Conservation (phyloP, 1,140 invertebrate species). For the Drosophila bipectinata region DNA sequence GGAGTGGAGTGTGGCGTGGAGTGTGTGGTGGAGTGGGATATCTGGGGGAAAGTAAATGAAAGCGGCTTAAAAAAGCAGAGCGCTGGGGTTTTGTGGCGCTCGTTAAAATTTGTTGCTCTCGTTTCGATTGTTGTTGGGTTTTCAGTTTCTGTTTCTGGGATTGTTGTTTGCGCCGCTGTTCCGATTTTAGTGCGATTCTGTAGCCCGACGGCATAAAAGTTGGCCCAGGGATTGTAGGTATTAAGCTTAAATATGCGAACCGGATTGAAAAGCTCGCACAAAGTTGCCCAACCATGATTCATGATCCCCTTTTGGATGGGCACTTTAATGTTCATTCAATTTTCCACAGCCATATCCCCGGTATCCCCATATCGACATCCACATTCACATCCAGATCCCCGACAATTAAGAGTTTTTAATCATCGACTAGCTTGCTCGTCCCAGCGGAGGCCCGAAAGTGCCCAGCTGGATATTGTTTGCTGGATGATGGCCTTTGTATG, state of each 20-base stretch:
- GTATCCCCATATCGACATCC: background rate
- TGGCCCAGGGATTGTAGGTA: slow-evolving; percentile 53
- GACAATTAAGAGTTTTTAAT: slow-evolving; percentile 67
- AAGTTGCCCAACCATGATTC: slow-evolving; percentile 42
- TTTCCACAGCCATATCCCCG: slow-evolving; percentile 12
- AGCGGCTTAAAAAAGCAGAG: slow-evolving; percentile 66
- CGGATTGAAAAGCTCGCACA: slow-evolving; percentile 41
- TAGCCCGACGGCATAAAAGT: slow-evolving; percentile 37
- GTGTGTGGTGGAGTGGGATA: background rate
- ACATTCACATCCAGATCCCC: background rate
- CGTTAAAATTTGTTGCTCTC: slow-evolving; percentile 78
- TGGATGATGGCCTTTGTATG: slow-evolving; percentile 38
- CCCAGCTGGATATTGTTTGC: slow-evolving; percentile 37
- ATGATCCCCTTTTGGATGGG: slow-evolving; percentile 31
- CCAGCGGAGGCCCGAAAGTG: slow-evolving; percentile 28
- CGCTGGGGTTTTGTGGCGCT: slow-evolving; percentile 68
- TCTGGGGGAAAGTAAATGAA: slow-evolving; percentile 30
- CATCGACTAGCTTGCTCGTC: slow-evolving; percentile 35
- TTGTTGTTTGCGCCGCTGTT: slow-evolving; percentile 54
- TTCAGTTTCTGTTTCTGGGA: slow-evolving; percentile 16
- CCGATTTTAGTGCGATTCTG: slow-evolving; percentile 58
- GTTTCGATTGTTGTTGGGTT: slow-evolving; percentile 59
- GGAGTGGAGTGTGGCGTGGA: slow-evolving; percentile 1
- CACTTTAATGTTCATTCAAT: slow-evolving; percentile 66
- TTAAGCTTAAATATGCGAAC: slow-evolving; percentile 59